Percentiles rank a stretch among this genome's conserved stretches.
Evolutionary conservation across 2,797 vertebrate species (phyloP).

Genomic region (Chloroceryle inda): DNA sequence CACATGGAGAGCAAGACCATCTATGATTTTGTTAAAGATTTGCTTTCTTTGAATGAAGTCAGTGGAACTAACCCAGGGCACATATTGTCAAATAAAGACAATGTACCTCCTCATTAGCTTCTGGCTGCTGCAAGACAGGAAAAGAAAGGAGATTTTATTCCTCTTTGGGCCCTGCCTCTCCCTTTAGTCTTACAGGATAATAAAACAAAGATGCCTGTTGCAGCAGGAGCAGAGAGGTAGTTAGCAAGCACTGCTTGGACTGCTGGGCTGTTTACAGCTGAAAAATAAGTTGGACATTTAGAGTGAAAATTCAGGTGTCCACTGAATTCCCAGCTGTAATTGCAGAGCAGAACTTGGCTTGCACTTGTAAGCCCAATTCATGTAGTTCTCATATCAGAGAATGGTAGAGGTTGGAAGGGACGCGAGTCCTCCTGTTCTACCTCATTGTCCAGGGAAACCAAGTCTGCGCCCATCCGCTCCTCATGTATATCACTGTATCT

Average conservation of each 20-base stretch:
- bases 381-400: not conserved
- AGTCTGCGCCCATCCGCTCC: not conserved
- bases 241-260: not conserved
- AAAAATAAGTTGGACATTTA: not conserved
- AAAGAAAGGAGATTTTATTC: not conserved
- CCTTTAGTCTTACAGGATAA: not conserved
- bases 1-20: not conserved
- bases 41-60: not conserved
- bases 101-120: not conserved
- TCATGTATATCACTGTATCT: fast-evolving
- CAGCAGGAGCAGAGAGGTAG: not conserved
- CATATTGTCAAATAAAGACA: not conserved
- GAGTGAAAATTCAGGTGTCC: not conserved
- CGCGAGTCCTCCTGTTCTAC: not conserved
- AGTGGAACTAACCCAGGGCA: not conserved
- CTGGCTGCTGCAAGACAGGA: not conserved
- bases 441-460: not conserved
- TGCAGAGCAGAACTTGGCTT: not conserved
- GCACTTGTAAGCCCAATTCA: fast-evolving
- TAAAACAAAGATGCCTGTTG: not conserved
- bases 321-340: not conserved
- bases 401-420: too few relatives aligned
- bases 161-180: not conserved
- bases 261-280: fast-evolving
- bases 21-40: not conserved